Evolutionary conservation across 2,113 vertebrate genomes (phyloP), one percentile per base, ranked within the genome.

Genomic region (Mastomys natalensis): DNA sequence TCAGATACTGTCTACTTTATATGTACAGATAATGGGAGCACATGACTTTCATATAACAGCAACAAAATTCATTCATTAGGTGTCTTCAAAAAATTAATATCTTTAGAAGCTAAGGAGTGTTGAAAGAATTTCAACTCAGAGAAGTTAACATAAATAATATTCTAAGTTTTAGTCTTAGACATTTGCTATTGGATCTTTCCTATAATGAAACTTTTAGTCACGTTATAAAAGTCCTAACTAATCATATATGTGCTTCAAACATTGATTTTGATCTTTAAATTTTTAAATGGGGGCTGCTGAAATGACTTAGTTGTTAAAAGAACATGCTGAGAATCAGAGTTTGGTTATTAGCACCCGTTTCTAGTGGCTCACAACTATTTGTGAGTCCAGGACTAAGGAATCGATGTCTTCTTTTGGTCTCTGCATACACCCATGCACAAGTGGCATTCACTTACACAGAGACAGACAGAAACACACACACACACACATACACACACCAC

Each of bases 181-280:
- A 11, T 73, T 96, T 95, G 45, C 66, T 89, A 93, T 78, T 96
- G 87, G 76, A 21, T 96, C 53, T 87, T 94, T 87, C 10, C 81
- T 87, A 74, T 58, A 34, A 13, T 85, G 48, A 91, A 94, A 82
- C 4, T 73, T 92, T 95, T 66, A 74, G 15, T 92, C 5, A 45
- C 5, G 4, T 89, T 96, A 60, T 94, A 34, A 89, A 93, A 81
- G 58, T 17, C 6, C 2, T 80, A 58, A 15, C 19, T 89, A n/a
- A 60, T 89, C 62, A 78, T 19, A 58, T 12, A 76, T 87, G 31
- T 2, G 16, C 31, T 48, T 97, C 90, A 74, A 64, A 84, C 16
- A 74, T 72, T 82, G 34, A 78, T 77, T 96, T 95, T 58, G 11
- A 73, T 87, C 9, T 93, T 74, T 64, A 94, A 94, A 93, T 64